Evolutionary conservation across 2,888 invertebrate genomes (phyloP).

Genomic region (Lasioglossum lativentre): DNA sequence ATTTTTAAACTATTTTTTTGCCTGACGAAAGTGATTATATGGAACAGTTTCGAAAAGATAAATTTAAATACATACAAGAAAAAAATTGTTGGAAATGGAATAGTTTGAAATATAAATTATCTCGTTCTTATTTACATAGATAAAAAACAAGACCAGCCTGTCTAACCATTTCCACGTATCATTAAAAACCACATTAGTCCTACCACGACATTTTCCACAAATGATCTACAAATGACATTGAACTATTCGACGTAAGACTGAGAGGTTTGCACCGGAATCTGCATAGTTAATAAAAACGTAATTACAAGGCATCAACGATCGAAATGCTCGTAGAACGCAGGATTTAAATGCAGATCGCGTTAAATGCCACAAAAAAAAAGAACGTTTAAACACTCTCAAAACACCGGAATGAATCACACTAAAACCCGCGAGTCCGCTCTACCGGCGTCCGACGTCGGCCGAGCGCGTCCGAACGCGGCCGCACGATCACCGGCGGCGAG

Average conservation of each 20-base stretch:
- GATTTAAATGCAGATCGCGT: not conserved
- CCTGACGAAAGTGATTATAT: not conserved
- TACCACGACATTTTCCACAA: not conserved
- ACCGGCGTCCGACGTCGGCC: not conserved
- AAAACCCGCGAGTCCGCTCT: not conserved
- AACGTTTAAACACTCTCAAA: not conserved
- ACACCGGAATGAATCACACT: not conserved
- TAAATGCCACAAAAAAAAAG: not conserved
- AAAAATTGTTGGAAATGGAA: too few species aligned
- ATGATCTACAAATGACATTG: not conserved
- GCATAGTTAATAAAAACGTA: not conserved
- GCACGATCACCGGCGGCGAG: slow-evolving; percentile 23
- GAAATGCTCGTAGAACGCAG: not conserved
- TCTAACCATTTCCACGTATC: not conserved
- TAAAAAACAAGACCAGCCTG: not conserved
- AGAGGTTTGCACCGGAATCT: not conserved
- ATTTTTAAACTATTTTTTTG: not conserved
- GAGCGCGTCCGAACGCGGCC: slow-evolving; percentile 26
- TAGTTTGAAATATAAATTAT: not conserved
- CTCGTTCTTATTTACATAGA: not conserved
- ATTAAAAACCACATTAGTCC: not conserved
- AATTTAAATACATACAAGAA: too few species aligned
- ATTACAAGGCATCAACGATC: not conserved
- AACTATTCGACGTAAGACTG: not conserved
- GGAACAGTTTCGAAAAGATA: not conserved